Conservation (phyloP, 92 coral and sea anemone species). For the Actinostola sp. region DNA sequence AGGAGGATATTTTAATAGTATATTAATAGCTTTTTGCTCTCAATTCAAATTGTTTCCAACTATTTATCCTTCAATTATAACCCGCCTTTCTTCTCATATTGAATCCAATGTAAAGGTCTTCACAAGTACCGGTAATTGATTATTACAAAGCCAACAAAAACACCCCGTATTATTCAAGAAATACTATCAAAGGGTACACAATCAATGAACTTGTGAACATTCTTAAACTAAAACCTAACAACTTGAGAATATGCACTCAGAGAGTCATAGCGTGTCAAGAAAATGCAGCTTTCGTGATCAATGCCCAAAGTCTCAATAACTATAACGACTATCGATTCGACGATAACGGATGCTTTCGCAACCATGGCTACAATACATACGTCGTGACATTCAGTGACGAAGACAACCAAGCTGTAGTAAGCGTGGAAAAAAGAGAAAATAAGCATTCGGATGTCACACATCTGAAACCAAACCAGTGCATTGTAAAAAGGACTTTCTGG, state of each 20-base stretch:
- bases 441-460: constrained; percentile 4
- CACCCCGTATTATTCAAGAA: background rate
- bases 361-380: constrained; percentile 40
- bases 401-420: constrained; percentile 1
- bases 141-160: background rate
- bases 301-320: background rate
- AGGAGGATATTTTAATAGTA: no score
- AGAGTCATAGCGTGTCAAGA: background rate
- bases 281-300: constrained; percentile 2
- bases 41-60: no score
- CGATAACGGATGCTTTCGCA: constrained; percentile 23
- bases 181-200: background rate
- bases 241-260: background rate
- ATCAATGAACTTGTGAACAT: background rate
- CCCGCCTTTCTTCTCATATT: no score
- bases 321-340: constrained; percentile 4
- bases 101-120: no score
- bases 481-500: constrained; percentile 44
- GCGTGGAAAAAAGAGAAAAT: background rate
- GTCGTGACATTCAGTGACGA: constrained; percentile 10
- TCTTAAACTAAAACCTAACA: background rate
- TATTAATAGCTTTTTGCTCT: no score
- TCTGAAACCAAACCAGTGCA: constrained; percentile 12
- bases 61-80: no score
- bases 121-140: background rate